These are phyloP conservation scores for Hephaestus fuliginosus DNA, from an alignment of 2,797 vertebrate genomes.

Conservation along the genomic window DNA sequence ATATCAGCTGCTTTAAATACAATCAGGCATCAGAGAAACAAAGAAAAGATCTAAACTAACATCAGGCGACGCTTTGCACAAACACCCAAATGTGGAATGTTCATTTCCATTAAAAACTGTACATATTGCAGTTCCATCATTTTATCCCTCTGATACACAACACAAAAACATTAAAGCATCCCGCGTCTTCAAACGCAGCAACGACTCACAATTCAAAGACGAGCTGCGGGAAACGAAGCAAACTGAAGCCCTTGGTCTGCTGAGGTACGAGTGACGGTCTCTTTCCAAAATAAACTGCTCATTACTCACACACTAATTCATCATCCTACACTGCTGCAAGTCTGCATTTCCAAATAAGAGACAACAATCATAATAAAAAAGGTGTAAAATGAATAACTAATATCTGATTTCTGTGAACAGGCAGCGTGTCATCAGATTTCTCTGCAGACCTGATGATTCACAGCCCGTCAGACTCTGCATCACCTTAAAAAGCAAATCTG, in stretches of 20 bases:
- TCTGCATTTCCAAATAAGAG: neutral
- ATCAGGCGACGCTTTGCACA: slow-evolving; percentile 26
- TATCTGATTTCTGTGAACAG: slow-evolving; percentile 17
- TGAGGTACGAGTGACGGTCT: slow-evolving; percentile 61
- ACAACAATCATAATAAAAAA: neutral
- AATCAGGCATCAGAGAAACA: slow-evolving; percentile 56
- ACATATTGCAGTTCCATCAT: slow-evolving; percentile 63
- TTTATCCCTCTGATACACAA: slow-evolving; percentile 43
- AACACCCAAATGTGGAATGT: slow-evolving; percentile 73
- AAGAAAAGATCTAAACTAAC: neutral
- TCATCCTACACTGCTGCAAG: neutral
- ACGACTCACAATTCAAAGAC: slow-evolving; percentile 3
- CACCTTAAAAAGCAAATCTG: neutral
- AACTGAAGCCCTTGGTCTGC: slow-evolving; percentile 59
- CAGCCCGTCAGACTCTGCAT: neutral
- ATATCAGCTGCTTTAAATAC: slow-evolving; percentile 53
- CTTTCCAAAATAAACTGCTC: slow-evolving; percentile 27
- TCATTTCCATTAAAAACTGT: slow-evolving; percentile 61
- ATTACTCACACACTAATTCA: neutral
- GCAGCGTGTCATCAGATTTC: slow-evolving; percentile 22
- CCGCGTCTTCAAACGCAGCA: slow-evolving; percentile 10
- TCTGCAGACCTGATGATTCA: slow-evolving; percentile 4
- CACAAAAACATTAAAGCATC: slow-evolving; percentile 60
- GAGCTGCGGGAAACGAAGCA: slow-evolving; percentile 21
- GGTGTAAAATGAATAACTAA: neutral